Conservation (phyloP, 92 coral and sea anemone species). For the Pocillopora meandrina region DNA sequence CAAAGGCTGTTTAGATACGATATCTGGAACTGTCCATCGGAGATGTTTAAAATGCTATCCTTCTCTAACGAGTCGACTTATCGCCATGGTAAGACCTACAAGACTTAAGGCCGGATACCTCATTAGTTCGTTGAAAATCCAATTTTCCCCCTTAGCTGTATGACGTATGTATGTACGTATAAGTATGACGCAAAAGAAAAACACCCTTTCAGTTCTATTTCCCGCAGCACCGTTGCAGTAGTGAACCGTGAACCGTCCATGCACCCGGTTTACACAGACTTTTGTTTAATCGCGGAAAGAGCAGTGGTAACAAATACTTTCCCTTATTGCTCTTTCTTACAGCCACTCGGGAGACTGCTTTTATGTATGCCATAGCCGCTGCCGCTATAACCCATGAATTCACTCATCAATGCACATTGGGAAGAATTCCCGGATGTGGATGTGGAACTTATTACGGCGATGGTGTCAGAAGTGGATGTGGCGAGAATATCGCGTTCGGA, state of each 20-base stretch:
- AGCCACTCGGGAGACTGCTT: conserved; percentile 85
- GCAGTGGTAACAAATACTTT: too few relatives aligned
- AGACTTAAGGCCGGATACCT: background rate
- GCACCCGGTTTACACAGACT: too few relatives aligned
- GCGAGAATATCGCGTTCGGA: conserved; percentile 79
- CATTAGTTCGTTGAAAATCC: background rate
- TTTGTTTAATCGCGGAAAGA: too few relatives aligned
- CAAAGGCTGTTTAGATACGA: conserved; percentile 43
- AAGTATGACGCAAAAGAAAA: too few relatives aligned
- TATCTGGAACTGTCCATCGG: conserved; percentile 69
- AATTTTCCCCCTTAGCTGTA: too few relatives aligned
- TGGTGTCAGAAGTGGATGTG: conserved; percentile 65
- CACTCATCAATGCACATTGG: conserved; percentile 59
- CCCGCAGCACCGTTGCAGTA: too few relatives aligned
- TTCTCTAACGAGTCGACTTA: conserved; percentile 34
- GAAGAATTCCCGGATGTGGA: conserved; percentile 68
- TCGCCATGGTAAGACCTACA: conserved; percentile 43
- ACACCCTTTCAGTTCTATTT: too few relatives aligned
- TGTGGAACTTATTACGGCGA: conserved; percentile 33
- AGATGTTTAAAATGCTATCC: conserved; percentile 26
- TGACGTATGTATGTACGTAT: too few relatives aligned
- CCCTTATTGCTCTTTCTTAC: background rate
- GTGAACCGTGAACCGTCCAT: too few relatives aligned
- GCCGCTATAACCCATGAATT: conserved; percentile 75
- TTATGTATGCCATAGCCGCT: conserved; percentile 70